Evolutionary conservation across 2,797 vertebrate genomes (phyloP), one percentile per base, ranked within the genome.

Genomic region (Phrynocephalus vlangalii): DNA sequence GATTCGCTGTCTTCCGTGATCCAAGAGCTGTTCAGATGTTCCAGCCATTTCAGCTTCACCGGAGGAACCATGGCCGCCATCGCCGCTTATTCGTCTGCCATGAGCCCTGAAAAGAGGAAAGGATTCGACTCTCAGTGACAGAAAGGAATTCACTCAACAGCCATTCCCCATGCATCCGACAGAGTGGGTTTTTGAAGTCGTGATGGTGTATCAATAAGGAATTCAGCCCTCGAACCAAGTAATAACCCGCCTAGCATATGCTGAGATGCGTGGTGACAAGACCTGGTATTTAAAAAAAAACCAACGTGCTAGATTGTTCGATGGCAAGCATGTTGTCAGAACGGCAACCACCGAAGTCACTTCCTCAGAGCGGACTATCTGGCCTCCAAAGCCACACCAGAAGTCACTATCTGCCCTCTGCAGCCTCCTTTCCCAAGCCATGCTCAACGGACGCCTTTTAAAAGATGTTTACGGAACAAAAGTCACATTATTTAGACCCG

Each of bases 1-100:
- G 98, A 99, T 96, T 99, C 99, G 88, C 99, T 99, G 97, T 99
- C 98, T 94, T 99, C 99, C 8, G 98, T 98, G 94, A 99, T 99
- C 99, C 99, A 99, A 70, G 98, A 99, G 96, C 98, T 99, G 96
- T 99, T 99, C 0, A 99, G 97, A 95, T 99, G 99, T 96, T 99
- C 99, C 85, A 99, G 97, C 99, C 99, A 99, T 96, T 99, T 99
- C 89, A 99, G 97, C 93, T 99, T 99, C 95, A 99, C 99, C 67
- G 98, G 98, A 85, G 99, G 99, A 93, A 99, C 98, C 98, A 98
- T 99, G 90, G 98, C 95, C 93, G 98, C 98, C 98, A 99, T 99
- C 93, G 93, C 96, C 95, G 91, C 94, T 98, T 96, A 99, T 94
- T 98, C 94, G 96, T 97, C 95, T 96, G 96, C 97, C 97, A 98